Evolutionary conservation across 2,888 invertebrate genomes (phyloP), one percentile per base, ranked within the genome.

Genomic region (Drosophila siamana): DNA sequence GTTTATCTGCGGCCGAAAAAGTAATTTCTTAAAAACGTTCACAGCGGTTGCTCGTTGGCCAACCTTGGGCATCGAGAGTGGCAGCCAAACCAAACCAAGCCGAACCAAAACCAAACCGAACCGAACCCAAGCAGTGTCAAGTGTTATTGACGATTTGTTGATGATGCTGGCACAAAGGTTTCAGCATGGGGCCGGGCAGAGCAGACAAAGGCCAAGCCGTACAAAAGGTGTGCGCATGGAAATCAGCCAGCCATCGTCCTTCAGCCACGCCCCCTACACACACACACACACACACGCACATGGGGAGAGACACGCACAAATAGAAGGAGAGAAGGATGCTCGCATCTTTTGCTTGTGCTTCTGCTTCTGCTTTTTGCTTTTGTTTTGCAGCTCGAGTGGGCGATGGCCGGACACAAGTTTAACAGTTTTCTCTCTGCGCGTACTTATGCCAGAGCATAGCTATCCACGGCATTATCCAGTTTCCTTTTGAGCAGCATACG

Each of bases 141-240:
- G 80, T 88, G 80, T 73, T 86, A 85, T 85, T 80, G 85, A 85
- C 88, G 85, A 88, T 88, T 85, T 88, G 88, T 86, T 85, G 88
- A 86, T 85, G 88, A 87, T 79, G 80, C 75, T 77, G 69, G 69
- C 76, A 78, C 68, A 87, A 87, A 78, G 57, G 57, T 63, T 56
- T 30, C 38, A 24, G 43, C 22, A 66, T 24, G 19, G 44, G 47
- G 36, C 28, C 6, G 16, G 9, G 36, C 9, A n/a, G 4, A 28
- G 26, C 54, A 33, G 54, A 48, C 65, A 62, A 47, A 71, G 46
- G 55, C 56, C 67, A 55, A 69, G 52, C 51, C 54, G 52, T 40
- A 65, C 59, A 56, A 62, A 74, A 68, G 74, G 48, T 65, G 54
- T 65, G 51, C 59, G 50, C 64, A 80, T 81, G 74, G 74, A 76